These are phyloP conservation scores for Pipistrellus pipistrellus DNA, from an alignment of 2,797 vertebrate genomes.

Conservation along the genomic window DNA sequence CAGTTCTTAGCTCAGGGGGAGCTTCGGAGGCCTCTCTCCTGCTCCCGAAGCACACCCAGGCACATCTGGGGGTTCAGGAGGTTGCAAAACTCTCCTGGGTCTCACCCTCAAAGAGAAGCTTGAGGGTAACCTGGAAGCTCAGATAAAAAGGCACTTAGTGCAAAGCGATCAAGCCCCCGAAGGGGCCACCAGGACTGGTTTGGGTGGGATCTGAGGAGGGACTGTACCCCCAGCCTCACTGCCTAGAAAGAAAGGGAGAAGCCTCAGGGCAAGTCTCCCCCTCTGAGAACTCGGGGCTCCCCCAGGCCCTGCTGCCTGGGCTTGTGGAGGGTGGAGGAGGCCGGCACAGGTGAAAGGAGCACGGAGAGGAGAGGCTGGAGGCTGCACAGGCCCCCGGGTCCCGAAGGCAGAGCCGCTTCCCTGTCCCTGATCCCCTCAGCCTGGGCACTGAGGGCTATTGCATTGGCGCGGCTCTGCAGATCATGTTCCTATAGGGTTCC, in stretches of 20 bases:
- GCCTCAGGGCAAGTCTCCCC: neutral
- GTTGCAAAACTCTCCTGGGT: neutral
- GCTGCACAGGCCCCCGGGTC: accelerated
- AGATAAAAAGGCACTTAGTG: neutral
- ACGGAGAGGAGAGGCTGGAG: neutral
- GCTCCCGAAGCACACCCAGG: neutral
- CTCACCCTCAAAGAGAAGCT: neutral
- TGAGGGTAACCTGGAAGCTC: neutral
- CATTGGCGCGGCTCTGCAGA: neutral
- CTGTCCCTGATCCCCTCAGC: neutral
- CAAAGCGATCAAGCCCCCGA: neutral
- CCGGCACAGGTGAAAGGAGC: neutral
- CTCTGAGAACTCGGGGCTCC: neutral
- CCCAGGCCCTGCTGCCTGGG: neutral
- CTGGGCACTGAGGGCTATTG: accelerated
- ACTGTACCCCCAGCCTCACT: neutral
- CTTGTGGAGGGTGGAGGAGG: neutral
- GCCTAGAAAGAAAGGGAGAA: neutral
- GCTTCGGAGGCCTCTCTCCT: neutral
- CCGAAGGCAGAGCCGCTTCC: neutral
- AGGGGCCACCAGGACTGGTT: accelerated
- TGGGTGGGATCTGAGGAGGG: neutral
- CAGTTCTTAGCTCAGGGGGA: neutral
- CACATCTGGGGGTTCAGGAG: neutral
- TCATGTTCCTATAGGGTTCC: neutral